Conservation (phyloP, 2,113 vertebrate species). For the Macrotis lagotis region DNA sequence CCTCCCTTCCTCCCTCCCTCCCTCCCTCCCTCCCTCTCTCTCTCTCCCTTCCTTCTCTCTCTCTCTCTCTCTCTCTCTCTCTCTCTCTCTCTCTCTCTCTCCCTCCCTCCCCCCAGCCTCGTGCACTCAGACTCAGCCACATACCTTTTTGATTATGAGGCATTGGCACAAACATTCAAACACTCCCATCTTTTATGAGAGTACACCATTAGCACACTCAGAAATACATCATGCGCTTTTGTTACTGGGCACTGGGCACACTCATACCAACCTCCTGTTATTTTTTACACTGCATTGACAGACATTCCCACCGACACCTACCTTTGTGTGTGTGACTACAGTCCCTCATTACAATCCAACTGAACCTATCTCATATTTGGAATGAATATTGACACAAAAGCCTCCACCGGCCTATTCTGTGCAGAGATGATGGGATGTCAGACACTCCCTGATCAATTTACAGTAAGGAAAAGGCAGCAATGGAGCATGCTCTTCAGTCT, state of each 20-base stretch:
- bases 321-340: neutral
- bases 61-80: neutral
- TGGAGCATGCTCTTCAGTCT: neutral
- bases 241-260: neutral
- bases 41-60: neutral
- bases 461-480: neutral
- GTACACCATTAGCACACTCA: neutral
- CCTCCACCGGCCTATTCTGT: neutral
- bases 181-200: neutral
- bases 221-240: neutral
- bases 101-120: neutral
- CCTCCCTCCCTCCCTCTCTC: neutral
- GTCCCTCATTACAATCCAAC: neutral
- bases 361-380: neutral
- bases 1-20: neutral
- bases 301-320: neutral
- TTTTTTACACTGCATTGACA: neutral
- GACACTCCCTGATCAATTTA: neutral
- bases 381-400: neutral
- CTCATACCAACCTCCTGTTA: neutral
- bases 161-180: neutral
- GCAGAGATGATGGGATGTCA: neutral
- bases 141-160: neutral
- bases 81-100: too few relatives aligned
- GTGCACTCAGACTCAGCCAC: neutral